A percentile compares a stretch with the other conserved stretches of the same genome.
These are phyloP conservation scores for Notothenia rossii DNA, from an alignment of 2,113 vertebrate genomes.

Conservation along the genomic window DNA sequence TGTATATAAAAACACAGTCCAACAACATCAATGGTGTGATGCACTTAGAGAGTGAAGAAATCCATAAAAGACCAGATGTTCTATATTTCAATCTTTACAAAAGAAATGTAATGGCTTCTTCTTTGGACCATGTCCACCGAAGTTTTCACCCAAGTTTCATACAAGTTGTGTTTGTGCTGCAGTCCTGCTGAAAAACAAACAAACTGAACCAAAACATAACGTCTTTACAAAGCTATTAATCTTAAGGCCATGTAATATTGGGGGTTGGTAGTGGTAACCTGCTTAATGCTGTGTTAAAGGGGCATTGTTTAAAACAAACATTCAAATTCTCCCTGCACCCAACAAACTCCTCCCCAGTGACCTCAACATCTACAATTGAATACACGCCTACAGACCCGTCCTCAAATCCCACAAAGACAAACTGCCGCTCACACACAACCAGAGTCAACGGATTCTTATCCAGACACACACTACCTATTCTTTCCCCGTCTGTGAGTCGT, in stretches of 20 bases:
- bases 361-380: constrained; percentile 56
- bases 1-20: not conserved
- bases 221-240: too few species aligned
- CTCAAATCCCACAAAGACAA: constrained; percentile 84
- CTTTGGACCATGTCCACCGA: too few species aligned
- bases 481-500: constrained; percentile 74
- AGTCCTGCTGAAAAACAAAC: too few species aligned
- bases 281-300: constrained; percentile 47
- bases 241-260: constrained; percentile 70
- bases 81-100: too few species aligned
- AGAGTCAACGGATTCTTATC: constrained; percentile 70
- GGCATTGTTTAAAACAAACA: constrained; percentile 32
- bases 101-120: too few species aligned
- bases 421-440: constrained; percentile 58
- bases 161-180: too few species aligned
- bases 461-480: constrained; percentile 74
- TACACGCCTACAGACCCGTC: constrained; percentile 85
- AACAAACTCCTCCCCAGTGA: constrained; percentile 1
- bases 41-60: too few species aligned
- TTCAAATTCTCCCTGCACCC: constrained; percentile 16
- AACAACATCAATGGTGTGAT: not conserved
- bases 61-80: too few species aligned
- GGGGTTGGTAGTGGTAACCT: constrained; percentile 62
- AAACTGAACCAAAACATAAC: too few species aligned
- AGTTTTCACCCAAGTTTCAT: too few species aligned